Evolutionary conservation across 2,113 vertebrate species (phyloP).

Genomic region (Noctilio leporinus): DNA sequence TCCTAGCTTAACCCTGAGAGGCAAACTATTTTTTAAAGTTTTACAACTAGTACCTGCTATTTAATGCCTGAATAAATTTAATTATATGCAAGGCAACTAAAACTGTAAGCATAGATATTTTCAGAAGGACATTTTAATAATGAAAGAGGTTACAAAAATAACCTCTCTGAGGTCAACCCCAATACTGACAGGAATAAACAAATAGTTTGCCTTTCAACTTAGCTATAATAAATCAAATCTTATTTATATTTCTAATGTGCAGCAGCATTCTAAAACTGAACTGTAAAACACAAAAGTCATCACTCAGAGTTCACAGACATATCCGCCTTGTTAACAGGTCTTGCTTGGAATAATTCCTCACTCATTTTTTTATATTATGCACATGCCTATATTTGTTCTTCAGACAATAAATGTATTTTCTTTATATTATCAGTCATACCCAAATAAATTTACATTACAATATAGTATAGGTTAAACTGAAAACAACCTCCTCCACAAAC

Average conservation of each 20-base stretch:
- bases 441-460: not conserved
- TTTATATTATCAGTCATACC: not conserved
- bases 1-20: not conserved
- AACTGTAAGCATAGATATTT: not conserved
- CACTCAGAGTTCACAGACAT: not conserved
- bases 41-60: not conserved
- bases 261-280: not conserved
- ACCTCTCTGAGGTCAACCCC: not conserved
- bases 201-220: not conserved
- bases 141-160: not conserved
- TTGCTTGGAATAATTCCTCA: not conserved
- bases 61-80: not conserved
- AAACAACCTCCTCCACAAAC: not conserved
- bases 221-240: not conserved
- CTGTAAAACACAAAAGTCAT: not conserved
- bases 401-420: not conserved
- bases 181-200: not conserved
- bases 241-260: not conserved
- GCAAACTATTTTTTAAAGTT: not conserved
- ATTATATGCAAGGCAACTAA: not conserved
- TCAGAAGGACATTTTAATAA: not conserved
- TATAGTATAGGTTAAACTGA: not conserved
- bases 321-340: fast-evolving
- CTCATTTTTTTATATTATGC: not conserved
- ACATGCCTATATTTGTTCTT: not conserved